A percentile compares a stretch with the other conserved stretches of the same genome.
Conservation (phyloP, 2,113 vertebrate genomes). For the Pterocles burchelli region DNA sequence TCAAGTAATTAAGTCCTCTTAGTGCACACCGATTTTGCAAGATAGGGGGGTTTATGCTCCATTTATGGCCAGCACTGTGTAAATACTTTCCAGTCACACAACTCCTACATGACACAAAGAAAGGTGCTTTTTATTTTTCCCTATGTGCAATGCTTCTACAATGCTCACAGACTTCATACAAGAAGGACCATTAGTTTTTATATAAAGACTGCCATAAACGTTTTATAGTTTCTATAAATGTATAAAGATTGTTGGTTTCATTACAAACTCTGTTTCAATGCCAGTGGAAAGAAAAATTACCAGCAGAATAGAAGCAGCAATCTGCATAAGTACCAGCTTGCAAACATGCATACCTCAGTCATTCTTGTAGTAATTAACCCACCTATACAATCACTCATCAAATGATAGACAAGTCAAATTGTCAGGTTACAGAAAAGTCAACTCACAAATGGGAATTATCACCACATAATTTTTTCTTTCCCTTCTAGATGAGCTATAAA, state of each 20-base stretch:
- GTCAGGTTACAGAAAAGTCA: conserved; percentile 30
- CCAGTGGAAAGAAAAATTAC: conserved; percentile 74
- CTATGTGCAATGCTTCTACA: conserved; percentile 60
- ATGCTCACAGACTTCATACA: conserved; percentile 57
- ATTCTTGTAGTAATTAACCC: conserved; percentile 44
- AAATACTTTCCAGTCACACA: conserved; percentile 51
- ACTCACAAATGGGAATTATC: conserved; percentile 9
- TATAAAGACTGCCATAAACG: conserved; percentile 76
- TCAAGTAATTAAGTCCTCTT: conserved; percentile 30
- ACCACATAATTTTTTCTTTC: neutral
- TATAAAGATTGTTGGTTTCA: conserved; percentile 73
- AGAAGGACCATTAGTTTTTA: conserved; percentile 76
- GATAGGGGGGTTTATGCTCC: conserved; percentile 31
- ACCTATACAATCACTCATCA: conserved; percentile 42
- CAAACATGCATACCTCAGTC: conserved; percentile 14
- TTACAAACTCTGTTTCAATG: conserved; percentile 65
- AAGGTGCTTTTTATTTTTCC: conserved; percentile 71
- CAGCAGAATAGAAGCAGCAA: conserved; percentile 57
- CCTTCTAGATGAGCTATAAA: conserved; percentile 25
- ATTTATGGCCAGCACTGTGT: conserved; percentile 48
- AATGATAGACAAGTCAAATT: conserved; percentile 9
- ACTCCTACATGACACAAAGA: conserved; percentile 61
- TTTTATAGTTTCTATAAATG: conserved; percentile 79
- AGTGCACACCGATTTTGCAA: neutral
- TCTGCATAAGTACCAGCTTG: conserved; percentile 34